phyloP scores from a whole-genome alignment of 2,888 invertebrate genomes.

The Apocheima hispidaria region DNA sequence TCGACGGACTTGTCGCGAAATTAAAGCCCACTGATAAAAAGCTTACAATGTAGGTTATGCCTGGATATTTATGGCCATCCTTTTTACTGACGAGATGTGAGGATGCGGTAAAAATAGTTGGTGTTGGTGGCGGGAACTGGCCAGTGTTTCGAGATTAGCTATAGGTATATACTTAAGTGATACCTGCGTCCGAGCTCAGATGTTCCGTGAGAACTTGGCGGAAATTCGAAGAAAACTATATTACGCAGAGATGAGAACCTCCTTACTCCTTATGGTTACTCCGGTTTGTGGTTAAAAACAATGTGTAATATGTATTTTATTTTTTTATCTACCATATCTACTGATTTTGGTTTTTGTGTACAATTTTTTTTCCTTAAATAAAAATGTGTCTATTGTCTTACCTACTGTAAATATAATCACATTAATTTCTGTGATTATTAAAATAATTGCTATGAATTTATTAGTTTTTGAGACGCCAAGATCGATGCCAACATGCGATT shows the following conservation, averaged over 20 bases:
- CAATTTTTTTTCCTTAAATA: too few relatives aligned
- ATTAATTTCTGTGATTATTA: too few relatives aligned
- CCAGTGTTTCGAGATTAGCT: not conserved
- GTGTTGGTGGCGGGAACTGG: constrained; percentile 1
- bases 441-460: too few relatives aligned
- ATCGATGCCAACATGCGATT: too few relatives aligned
- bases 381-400: too few relatives aligned
- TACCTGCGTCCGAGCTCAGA: not conserved
- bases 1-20: constrained; percentile 64
- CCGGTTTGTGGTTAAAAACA: too few relatives aligned
- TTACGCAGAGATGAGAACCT: too few relatives aligned
- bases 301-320: too few relatives aligned
- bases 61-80: constrained; percentile 23
- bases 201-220: not conserved
- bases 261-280: too few relatives aligned
- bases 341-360: too few relatives aligned
- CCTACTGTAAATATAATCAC: too few relatives aligned
- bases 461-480: not conserved
- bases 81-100: constrained; percentile 9
- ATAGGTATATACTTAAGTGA: not conserved
- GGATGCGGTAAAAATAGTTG: constrained; percentile 5
- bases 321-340: too few relatives aligned
- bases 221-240: not conserved
- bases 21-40: constrained; percentile 57
- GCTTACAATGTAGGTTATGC: constrained; percentile 23